Evolutionary conservation across 1,140 invertebrate genomes (phyloP), one percentile per base, ranked within the genome.

Genomic region (Epicauta chinensis): DNA sequence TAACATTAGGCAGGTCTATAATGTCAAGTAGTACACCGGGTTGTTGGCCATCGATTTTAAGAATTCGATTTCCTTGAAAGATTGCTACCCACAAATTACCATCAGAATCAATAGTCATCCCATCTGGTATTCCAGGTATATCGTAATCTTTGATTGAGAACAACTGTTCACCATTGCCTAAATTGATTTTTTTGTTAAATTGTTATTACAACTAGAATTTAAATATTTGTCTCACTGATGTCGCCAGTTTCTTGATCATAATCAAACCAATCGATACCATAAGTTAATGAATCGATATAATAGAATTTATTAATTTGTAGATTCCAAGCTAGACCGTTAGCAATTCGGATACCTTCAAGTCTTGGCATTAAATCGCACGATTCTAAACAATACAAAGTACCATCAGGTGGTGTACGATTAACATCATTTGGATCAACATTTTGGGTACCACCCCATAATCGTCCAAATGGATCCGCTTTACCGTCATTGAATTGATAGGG

Each of bases 261-360:
- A 23, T 92, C 84, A 61, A 85, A 92, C 17, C 77, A 75, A 49
- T 81, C 76, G 32, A 90, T 75, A 58, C 79, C 73, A 35, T 71
- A 71, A 12, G 80, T 81, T 7, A 77, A 72, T 2, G 84, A 81
- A 66, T 90, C 86, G 2, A 86, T 85, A 63, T 84, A 89, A 65
- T 87, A 90, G 71, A 89, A 80, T 10, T 77, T 80, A 16, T 78
- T 79, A 44, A 80, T 75, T 41, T 80, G 73, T 2, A 71, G 58
- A 56, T 81, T 81, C 89, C 90, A 93, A 4, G 81, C 81, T 3
- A 93, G 66, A 0, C 91, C 89, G 65, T 93, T 93, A 15, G 87
- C 84, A 47, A 91, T 83, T 37, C 77, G 74, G 12, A 88, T 23
- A 5, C 74, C 56, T 75, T 64, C 54, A 53, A 62, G 48, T 60